Percentiles rank a stretch among this genome's conserved stretches.
These are phyloP conservation scores for Calameuta pallipes DNA, from an alignment of 2,888 invertebrate species.

Conservation along the genomic window DNA sequence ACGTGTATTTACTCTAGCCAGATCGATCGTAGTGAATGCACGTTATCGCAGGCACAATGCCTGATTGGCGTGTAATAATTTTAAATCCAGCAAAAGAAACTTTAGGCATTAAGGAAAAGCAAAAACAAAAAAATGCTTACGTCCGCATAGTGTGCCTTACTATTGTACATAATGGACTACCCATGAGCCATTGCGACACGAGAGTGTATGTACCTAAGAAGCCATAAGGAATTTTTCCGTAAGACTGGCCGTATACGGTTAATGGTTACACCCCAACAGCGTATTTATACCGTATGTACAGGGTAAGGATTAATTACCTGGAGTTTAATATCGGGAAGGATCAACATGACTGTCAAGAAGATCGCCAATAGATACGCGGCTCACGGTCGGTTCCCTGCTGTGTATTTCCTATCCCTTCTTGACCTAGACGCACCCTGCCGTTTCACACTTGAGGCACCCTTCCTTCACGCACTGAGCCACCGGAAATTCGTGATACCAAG, in stretches of 20 bases:
- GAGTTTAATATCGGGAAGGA: constrained; percentile 62
- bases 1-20: background rate
- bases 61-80: background rate
- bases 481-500: constrained; percentile 15
- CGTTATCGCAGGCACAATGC: constrained; percentile 29
- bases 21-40: background rate
- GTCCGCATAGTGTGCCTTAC: background rate
- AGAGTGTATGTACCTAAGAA: background rate
- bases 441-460: background rate
- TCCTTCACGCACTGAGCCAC: constrained; percentile 13
- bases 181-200: background rate
- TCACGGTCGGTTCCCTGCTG: background rate
- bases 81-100: constrained; percentile 5
- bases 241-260: background rate
- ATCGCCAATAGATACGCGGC: background rate
- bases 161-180: background rate
- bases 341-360: constrained; percentile 48
- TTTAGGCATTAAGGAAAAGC: background rate
- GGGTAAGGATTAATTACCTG: constrained; percentile 50
- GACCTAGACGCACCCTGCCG: background rate
- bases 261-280: background rate
- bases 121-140: background rate
- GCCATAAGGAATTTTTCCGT: background rate
- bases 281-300: background rate
- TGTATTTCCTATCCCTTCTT: background rate